These are phyloP conservation scores for Catocala sponsa DNA, from an alignment of 2,888 invertebrate genomes.

Conservation along the genomic window DNA sequence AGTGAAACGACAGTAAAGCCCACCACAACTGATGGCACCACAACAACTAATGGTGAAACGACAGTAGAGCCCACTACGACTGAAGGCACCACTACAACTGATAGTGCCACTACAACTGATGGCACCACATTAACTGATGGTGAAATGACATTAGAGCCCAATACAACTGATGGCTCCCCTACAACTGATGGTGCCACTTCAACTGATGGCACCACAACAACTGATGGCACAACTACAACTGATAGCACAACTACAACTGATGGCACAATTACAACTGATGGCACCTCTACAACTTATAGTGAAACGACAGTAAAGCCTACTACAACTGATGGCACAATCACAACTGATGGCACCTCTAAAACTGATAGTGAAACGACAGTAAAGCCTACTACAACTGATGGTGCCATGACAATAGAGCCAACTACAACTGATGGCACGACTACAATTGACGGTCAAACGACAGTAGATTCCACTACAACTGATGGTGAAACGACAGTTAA, in stretches of 20 bases:
- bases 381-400: conserved; percentile 7
- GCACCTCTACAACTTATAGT: conserved; percentile 9
- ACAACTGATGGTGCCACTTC: too few relatives aligned
- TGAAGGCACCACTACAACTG: too few relatives aligned
- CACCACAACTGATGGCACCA: too few relatives aligned
- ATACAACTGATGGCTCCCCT: too few relatives aligned
- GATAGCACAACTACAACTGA: neutral
- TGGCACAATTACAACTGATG: conserved; percentile 5
- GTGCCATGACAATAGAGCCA: conserved; percentile 12
- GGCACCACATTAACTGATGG: too few relatives aligned
- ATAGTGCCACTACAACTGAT: too few relatives aligned
- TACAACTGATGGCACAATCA: conserved; percentile 7
- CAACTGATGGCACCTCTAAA: conserved; percentile 8
- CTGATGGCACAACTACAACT: too few relatives aligned
- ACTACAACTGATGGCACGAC: too few relatives aligned
- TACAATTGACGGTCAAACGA: neutral
- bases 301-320: conserved; percentile 6
- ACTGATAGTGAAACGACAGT: neutral
- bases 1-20: too few relatives aligned
- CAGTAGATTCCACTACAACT: neutral
- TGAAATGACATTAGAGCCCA: too few relatives aligned
- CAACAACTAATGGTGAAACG: too few relatives aligned
- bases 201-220: too few relatives aligned
- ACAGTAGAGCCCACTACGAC: neutral
- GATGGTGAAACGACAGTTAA: neutral